phyloP scores from a whole-genome alignment of 2,797 vertebrate species.

The Capromys pilorides region DNA sequence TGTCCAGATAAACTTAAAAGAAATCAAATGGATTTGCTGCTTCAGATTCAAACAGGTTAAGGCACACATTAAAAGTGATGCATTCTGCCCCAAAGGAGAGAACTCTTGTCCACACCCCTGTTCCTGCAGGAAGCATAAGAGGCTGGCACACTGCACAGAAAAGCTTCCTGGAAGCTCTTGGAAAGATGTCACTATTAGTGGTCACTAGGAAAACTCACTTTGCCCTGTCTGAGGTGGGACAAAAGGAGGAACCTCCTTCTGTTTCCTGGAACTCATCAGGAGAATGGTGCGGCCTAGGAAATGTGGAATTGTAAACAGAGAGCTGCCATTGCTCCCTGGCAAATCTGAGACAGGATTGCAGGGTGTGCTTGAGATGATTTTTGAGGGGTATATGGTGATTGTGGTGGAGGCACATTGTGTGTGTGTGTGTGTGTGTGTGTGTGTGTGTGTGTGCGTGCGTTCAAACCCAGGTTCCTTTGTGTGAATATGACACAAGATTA shows the following conservation, averaged over 20 bases:
- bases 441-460: too few species aligned
- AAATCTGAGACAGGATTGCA: neutral
- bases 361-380: neutral
- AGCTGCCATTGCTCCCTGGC: too few species aligned
- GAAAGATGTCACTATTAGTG: neutral
- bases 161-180: neutral
- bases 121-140: rapidly evolving
- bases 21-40: neutral
- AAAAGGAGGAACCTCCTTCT: too few species aligned
- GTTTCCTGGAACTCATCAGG: neutral
- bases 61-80: neutral
- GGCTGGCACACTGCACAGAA: rapidly evolving
- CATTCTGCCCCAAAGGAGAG: neutral
- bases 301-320: neutral
- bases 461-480: neutral
- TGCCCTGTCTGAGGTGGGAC: rapidly evolving
- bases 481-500: neutral
- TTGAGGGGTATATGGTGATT: neutral
- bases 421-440: too few species aligned
- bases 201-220: neutral
- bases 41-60: neutral
- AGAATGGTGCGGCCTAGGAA: neutral
- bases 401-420: too few species aligned
- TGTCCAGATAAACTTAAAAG: neutral
- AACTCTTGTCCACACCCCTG: rapidly evolving